Conservation (phyloP, 2,113 vertebrate genomes). For the Phycodurus eques region DNA sequence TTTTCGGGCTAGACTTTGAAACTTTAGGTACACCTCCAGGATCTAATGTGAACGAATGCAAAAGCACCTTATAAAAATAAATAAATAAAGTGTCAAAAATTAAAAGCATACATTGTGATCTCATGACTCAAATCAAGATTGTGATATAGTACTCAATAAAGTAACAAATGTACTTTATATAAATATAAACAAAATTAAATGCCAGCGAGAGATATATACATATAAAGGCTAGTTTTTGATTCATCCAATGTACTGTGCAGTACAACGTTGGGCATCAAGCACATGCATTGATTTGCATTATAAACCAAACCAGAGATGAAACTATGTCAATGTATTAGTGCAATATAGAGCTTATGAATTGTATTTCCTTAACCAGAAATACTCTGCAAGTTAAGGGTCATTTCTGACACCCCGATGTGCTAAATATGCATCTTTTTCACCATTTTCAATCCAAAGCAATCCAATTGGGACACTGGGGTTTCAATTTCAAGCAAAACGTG, state of each 20-base stretch:
- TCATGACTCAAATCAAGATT: background rate
- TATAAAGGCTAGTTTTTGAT: no score
- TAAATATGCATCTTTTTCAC: background rate
- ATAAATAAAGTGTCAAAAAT: no score
- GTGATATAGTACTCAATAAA: background rate
- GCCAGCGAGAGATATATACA: no score
- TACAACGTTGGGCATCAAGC: background rate
- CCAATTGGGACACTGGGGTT: background rate
- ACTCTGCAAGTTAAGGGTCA: background rate
- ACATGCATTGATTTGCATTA: background rate
- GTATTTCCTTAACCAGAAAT: no score
- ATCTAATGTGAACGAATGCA: no score
- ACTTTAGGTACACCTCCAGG: no score
- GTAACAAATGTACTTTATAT: background rate
- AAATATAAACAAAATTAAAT: background rate
- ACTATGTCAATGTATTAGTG: background rate
- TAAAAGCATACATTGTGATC: no score
- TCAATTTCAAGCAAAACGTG: background rate
- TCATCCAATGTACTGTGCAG: background rate
- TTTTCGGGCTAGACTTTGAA: no score
- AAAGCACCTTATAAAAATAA: no score
- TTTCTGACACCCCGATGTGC: background rate
- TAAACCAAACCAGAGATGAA: background rate
- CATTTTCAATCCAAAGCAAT: background rate
- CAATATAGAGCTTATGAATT: background rate